Evolutionary conservation across 2,888 invertebrate genomes (phyloP).

Genomic region (Steinernema hermaphroditum): DNA sequence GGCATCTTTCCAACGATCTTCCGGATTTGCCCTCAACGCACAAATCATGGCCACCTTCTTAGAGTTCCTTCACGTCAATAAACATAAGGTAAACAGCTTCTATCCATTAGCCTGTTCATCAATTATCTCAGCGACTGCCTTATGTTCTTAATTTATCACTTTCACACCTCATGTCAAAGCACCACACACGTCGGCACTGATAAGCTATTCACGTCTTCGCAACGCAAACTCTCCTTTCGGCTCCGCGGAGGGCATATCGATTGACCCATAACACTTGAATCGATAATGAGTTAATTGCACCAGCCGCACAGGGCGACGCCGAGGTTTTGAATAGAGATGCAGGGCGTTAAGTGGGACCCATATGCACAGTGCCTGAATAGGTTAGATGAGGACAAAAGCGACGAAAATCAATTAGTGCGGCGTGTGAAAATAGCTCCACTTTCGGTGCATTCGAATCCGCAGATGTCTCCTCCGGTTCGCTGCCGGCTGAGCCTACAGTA

Average conservation of each 20-base stretch:
- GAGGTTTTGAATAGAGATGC: not conserved
- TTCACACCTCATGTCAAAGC: not conserved
- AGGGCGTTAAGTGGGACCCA: too few relatives aligned
- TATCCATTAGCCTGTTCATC: not conserved
- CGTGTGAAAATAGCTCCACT: too few relatives aligned
- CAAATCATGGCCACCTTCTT: conserved; percentile 51
- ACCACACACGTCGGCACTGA: not conserved
- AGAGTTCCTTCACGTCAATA: conserved; percentile 65
- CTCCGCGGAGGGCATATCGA: not conserved
- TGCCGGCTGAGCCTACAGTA: too few relatives aligned
- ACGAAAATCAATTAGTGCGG: too few relatives aligned
- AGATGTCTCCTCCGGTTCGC: too few relatives aligned
- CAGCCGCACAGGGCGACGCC: not conserved
- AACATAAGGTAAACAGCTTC: conserved; percentile 59
- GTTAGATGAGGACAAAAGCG: too few relatives aligned
- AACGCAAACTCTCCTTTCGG: not conserved
- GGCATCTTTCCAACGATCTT: not conserved
- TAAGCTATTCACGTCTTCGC: not conserved
- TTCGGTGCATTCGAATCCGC: too few relatives aligned
- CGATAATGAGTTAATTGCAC: conserved; percentile 29
- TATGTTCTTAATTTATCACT: not conserved
- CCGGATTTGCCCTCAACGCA: not conserved
- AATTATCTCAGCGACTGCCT: not conserved
- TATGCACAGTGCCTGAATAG: too few relatives aligned
- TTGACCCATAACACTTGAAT: conserved; percentile 27